A percentile compares a stretch with the other conserved stretches of the same genome.
Evolutionary conservation across 2,797 vertebrate species (phyloP).

Genomic region (Lepus oiostolus): DNA sequence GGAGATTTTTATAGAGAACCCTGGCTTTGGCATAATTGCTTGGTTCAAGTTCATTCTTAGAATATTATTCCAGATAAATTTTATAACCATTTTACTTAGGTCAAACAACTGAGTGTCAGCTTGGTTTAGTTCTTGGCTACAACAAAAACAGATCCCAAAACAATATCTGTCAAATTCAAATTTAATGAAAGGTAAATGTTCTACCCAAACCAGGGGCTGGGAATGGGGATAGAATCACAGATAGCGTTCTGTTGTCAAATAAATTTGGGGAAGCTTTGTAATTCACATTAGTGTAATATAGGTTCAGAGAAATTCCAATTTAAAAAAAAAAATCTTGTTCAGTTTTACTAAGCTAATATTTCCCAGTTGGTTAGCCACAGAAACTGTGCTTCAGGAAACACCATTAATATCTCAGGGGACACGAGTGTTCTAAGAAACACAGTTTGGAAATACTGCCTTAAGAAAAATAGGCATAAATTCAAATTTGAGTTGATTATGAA

Average conservation of each 20-base stretch:
- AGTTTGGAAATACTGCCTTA: constrained; percentile 43
- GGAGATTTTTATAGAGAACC: background rate
- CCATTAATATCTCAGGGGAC: constrained; percentile 29
- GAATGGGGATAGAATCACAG: background rate
- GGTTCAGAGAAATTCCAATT: constrained; percentile 8
- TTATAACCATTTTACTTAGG: background rate
- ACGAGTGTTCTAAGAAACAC: constrained; percentile 56
- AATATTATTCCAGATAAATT: constrained; percentile 3
- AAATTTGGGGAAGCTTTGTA: constrained; percentile 43
- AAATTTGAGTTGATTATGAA: constrained; percentile 48
- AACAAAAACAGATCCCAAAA: background rate
- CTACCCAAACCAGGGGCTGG: background rate
- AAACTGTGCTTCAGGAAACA: constrained; percentile 35
- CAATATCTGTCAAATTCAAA: background rate
- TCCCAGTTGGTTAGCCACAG: constrained; percentile 9
- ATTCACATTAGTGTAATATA: background rate
- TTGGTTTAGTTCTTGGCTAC: background rate
- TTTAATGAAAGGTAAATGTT: constrained; percentile 52
- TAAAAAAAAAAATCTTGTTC: constrained; percentile 1
- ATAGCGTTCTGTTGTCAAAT: background rate
- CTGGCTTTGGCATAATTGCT: background rate
- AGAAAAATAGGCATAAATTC: constrained; percentile 24
- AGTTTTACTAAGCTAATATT: constrained; percentile 35
- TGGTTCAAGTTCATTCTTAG: constrained; percentile 31
- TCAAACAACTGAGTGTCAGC: background rate